A percentile compares a stretch with the other conserved stretches of the same genome.
Conservation (phyloP, 2,113 vertebrate genomes). For the Irena cyanogastra region DNA sequence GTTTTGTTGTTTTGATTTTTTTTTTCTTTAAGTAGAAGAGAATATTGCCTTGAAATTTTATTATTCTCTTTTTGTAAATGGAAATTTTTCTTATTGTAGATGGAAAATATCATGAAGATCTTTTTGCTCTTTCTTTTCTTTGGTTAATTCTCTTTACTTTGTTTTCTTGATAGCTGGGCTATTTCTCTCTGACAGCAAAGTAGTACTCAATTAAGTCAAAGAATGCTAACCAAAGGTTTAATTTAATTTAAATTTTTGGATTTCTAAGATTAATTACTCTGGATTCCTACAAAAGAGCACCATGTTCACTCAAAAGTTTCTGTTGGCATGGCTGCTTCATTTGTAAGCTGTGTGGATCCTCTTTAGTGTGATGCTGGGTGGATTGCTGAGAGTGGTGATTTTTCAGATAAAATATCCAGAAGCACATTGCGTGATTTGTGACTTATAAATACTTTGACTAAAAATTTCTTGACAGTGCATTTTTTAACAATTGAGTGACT, state of each 20-base stretch:
- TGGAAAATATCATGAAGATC: background rate
- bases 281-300: background rate
- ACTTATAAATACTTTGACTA: background rate
- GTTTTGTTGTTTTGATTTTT: too few relatives aligned
- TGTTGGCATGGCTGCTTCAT: background rate
- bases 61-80: background rate
- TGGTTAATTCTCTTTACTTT: background rate
- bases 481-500: background rate
- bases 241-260: background rate
- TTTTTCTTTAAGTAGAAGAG: background rate
- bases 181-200: background rate
- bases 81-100: background rate
- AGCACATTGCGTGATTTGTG: background rate
- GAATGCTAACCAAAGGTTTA: background rate
- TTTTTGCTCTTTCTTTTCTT: background rate
- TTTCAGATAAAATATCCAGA: background rate
- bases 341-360: background rate
- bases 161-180: background rate
- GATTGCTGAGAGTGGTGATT: background rate
- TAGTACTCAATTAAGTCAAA: background rate
- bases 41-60: background rate
- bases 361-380: background rate
- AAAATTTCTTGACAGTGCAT: background rate
- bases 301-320: background rate
- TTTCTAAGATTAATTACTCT: background rate